Base-by-base conservation (phyloP, 1,140 invertebrate species). In the Aethina tumida region DNA sequence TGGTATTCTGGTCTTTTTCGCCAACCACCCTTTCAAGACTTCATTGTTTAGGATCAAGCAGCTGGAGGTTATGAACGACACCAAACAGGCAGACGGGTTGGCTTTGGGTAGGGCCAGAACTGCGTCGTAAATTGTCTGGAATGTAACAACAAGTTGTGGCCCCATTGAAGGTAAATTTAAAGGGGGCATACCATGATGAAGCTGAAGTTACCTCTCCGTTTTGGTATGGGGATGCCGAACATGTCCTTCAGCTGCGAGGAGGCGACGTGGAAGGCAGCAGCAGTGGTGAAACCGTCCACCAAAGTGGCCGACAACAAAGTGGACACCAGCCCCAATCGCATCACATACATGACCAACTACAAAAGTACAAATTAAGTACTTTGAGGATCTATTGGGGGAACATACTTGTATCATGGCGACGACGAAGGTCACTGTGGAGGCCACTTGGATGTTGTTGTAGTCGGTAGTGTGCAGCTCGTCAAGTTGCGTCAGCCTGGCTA, bases 231-330 rank as follows among this genome's bases (percentile, higher is more conserved):
- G 0, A 95, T 55, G 0, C 91, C 91, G 31, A 95, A 68, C 1
- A 96, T 68, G 59, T 90, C 82, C 57, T 88, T 90, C 2, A 95
- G 60, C 65, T 96, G 92, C 4, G 88, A 92, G 0, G 78, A 77
- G 9, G 91, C 68, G 5, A 96, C 91, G 53, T 95, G 85, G 38
- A 92, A 69, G 0, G 89, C 86, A 2, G 90, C 86, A 1, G 81
- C 90, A 0, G 87, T 92, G 1, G 88, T 95, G 56, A 95, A 94
- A 1, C 88, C 90, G 47, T 81, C 89, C 1, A 96, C 82, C 44
- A 97, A 69, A 2, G 87, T 84, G 53, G 95, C 88, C 1, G 87
- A 90, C 5, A 97, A 70, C 19, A 95, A 70, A 0, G 83, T 77
- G 1, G 84, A 79, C 36, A 96, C 71, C 14, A 84, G 77, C 2